Conservation (phyloP, 2,888 invertebrate genomes). For the Tetragnatha montana region DNA sequence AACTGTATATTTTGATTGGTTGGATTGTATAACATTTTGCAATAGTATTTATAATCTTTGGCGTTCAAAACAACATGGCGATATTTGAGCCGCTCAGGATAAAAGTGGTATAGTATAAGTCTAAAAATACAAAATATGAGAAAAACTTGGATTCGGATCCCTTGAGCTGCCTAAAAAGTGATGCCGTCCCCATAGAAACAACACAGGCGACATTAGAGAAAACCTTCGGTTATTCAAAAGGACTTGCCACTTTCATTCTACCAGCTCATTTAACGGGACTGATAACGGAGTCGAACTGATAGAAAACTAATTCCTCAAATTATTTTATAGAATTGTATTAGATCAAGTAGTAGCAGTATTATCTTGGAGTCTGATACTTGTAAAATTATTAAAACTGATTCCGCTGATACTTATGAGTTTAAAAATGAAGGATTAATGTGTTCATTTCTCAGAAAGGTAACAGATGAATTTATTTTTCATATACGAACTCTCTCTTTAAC, state of each 20-base stretch:
- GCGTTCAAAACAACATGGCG: no score
- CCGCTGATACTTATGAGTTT: neutral
- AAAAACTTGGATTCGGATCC: no score
- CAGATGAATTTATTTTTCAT: neutral
- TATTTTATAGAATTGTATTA: constrained; percentile 1
- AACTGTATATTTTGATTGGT: neutral
- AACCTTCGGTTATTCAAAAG: no score
- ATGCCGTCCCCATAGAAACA: no score
- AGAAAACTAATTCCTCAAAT: neutral
- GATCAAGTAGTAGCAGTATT: neutral
- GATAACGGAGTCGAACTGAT: neutral
- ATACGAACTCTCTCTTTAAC: neutral
- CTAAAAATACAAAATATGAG: no score
- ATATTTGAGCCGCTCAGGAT: no score
- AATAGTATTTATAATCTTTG: neutral
- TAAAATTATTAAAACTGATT: neutral
- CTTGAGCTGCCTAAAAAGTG: no score
- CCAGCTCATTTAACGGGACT: no score
- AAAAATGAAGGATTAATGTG: constrained; percentile 31
- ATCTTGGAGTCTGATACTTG: neutral
- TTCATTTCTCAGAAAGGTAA: constrained; percentile 32
- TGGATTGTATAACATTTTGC: neutral
- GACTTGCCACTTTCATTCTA: no score
- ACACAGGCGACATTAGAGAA: no score
- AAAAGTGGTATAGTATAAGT: no score